Base-by-base conservation (phyloP, 2,888 invertebrate species). In the Thelaira solivaga region DNA sequence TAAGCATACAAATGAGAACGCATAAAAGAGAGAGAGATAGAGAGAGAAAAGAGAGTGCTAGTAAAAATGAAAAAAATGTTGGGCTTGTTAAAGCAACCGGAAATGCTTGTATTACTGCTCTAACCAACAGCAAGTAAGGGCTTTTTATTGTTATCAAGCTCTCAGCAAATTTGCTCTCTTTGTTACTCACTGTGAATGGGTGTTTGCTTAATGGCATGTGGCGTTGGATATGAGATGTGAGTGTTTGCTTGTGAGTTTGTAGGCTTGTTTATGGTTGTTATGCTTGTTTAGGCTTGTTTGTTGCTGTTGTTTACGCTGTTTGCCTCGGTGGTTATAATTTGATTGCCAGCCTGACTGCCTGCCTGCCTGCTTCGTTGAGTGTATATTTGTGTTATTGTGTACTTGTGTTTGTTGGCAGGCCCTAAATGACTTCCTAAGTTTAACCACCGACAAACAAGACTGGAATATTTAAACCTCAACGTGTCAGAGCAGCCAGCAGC, bases 371-470 rank as follows among this genome's bases (percentile, higher is more conserved):
- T 34, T 26, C 13, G 43, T 39, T 10, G 11, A 1, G 8, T 29
- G n/a, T 47, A 13, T 11, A 16, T 36, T 4, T 24, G 36, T 16
- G 10, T 6, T 29, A 2, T 10, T 53, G 45, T 10, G 2, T 45
- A 47, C 29, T 34, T 20, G 29, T 41, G 39, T 59, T 10, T 10
- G 13, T 57, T 59, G 22, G 4, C 11, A 29, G 29, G 13, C 39
- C 22, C 55, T 65, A 49, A 55, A 49, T 73, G 64, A 73, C 57
- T 64, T 62, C 55, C 69, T 67, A 71, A 85, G 83, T 85, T 85
- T 84, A 86, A 86, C 85, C 86, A 86, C 85, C 85, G 84, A 84
- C 86, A 86, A 86, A 86, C 85, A 83, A 86, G 86, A 81, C 84
- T 80, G 78, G 82, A 83, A 82, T 76, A 55, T 57, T 76, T 71